Percentiles rank a stretch among this genome's conserved stretches.
phyloP scores from a whole-genome alignment of 2,797 vertebrate genomes.

The Sphaeramia orbicularis region DNA sequence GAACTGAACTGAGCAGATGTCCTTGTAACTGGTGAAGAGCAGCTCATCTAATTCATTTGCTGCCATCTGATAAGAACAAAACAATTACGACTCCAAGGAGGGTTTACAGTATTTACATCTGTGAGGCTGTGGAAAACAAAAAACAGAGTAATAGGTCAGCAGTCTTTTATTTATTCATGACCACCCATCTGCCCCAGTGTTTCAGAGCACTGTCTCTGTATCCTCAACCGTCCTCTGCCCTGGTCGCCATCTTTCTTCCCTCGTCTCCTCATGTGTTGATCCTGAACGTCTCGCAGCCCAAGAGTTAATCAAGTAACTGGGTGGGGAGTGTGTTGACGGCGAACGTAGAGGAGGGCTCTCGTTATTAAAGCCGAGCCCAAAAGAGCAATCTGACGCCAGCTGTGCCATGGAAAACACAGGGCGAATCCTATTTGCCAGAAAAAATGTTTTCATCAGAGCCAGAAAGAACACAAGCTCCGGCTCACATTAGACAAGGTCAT shows the following conservation, averaged over 20 bases:
- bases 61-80: not conserved
- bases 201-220: slow-evolving; percentile 36
- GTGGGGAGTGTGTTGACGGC: not conserved
- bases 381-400: slow-evolving; percentile 72
- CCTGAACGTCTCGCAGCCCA: slow-evolving; percentile 12
- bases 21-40: too few relatives aligned
- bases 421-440: slow-evolving; percentile 59
- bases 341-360: slow-evolving; percentile 27
- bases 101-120: slow-evolving; percentile 1
- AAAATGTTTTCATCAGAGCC: slow-evolving; percentile 52
- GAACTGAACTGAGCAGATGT: too few relatives aligned
- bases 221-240: slow-evolving; percentile 35
- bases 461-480: slow-evolving; percentile 7
- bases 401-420: slow-evolving; percentile 51
- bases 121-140: slow-evolving; percentile 6
- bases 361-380: slow-evolving; percentile 38
- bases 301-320: not conserved
- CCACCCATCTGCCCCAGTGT: slow-evolving; percentile 48
- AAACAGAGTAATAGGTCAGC: slow-evolving; percentile 29
- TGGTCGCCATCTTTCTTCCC: slow-evolving; percentile 4
- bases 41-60: too few relatives aligned
- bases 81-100: slow-evolving; percentile 1
- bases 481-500: slow-evolving; percentile 56
- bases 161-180: slow-evolving; percentile 56
- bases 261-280: slow-evolving; percentile 9